Conservation (phyloP, 2,113 vertebrate genomes). For the Gallinago paraguaiae region DNA sequence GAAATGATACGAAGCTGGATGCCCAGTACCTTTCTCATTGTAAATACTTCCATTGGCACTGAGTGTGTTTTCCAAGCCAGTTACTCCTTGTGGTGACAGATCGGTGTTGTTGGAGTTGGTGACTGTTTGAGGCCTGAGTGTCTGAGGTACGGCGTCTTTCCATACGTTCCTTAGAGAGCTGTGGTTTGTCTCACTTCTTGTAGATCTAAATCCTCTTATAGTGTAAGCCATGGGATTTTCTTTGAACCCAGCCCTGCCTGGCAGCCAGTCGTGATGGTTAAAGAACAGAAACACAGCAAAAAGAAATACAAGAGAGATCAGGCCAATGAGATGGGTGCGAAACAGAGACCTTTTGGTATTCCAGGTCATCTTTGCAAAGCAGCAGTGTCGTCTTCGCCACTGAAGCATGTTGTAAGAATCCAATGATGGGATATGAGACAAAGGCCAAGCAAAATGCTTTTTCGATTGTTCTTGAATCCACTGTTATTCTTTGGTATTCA, state of each 20-base stretch:
- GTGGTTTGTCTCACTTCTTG: constrained; percentile 81
- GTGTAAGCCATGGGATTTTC: constrained; percentile 83
- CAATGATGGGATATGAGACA: constrained; percentile 12
- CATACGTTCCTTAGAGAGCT: constrained; percentile 75
- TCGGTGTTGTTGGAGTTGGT: constrained; percentile 76
- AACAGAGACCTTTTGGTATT: constrained; percentile 92
- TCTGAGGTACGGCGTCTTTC: constrained; percentile 79
- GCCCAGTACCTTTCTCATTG: constrained; percentile 66
- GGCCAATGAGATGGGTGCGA: constrained; percentile 82
- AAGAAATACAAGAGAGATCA: constrained; percentile 82
- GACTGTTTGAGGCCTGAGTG: constrained; percentile 70
- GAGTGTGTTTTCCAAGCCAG: constrained; percentile 73
- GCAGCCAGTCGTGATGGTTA: constrained; percentile 85
- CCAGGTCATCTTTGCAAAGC: constrained; percentile 95
- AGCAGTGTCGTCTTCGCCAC: constrained; percentile 90
- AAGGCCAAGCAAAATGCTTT: background rate
- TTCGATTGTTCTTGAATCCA: background rate
- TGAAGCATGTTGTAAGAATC: constrained; percentile 87
- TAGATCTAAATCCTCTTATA: constrained; percentile 78
- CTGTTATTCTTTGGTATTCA: constrained; percentile 69
- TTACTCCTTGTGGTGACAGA: constrained; percentile 71
- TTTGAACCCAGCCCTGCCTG: constrained; percentile 77
- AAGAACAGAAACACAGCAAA: constrained; percentile 86
- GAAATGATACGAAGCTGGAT: constrained; percentile 78
- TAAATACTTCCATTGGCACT: constrained; percentile 84